Base-by-base conservation (phyloP, 2,888 invertebrate species). In the Glyphotaelius pellucidus region DNA sequence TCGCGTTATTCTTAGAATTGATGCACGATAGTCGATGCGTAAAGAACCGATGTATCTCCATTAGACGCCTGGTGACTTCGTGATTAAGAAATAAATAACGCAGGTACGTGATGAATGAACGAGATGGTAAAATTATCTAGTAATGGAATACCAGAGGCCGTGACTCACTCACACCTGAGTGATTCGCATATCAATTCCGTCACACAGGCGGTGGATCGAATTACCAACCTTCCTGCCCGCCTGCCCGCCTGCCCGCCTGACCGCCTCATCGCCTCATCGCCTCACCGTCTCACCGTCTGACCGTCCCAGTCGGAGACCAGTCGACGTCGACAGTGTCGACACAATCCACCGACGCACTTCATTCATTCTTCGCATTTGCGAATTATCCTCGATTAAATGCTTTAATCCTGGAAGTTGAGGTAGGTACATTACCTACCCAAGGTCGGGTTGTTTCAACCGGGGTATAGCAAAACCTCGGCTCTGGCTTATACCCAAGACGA, bases 121-220 rank as follows among this genome's bases (percentile, higher is more conserved):
- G 88, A 67, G 67, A 89, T 89, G 88, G 79, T 89, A 79, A 89
- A 67, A 89, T 89, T 80, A 89, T 89, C 35, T 80, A n/a, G 88
- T 89, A 89, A 89, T 89, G 32, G 88, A 89, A 89, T 89, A 89
- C 88, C 80, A 79, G 79, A 80, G 88, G 80, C 80, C 88, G 47
- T 81, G 90, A 81, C 90, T 81, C 90, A 90, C 81, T 42, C 90
- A 38, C 38, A 81, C 90, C 81, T 81, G 90, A 90, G 81, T 81
- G 90, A 42, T 80, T 47, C 90, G 90, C 90, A 47, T 90, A 81
- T 81, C 90, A 90, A 90, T 90, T 80, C n/a, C 90, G 90, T 88
- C 32, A 88, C 35, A 15, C 15, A 14, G 52, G 25, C 79, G 88
- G 31, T 38, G 31, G 88, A 67, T 88, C 88, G 14, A 32, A 67